Evolutionary conservation across 30 jellyfish, hydroid and myxozoan species (phyloP).

Genomic region (Pseudorhiza aurosa): DNA sequence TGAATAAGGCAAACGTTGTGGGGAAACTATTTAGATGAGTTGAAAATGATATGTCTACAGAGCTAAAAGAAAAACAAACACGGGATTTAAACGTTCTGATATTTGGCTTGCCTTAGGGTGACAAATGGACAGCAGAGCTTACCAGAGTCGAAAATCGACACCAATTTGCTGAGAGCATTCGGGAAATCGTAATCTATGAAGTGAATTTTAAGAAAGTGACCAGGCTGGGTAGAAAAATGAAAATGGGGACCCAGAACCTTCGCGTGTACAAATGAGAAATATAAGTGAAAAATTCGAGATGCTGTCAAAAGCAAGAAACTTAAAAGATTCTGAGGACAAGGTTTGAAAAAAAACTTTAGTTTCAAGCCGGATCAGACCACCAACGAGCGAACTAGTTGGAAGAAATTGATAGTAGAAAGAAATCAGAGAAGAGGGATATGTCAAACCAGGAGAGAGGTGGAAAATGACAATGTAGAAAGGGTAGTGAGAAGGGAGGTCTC

Average conservation of each 20-base stretch:
- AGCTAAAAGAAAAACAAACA: constrained; percentile 34
- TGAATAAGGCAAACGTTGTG: constrained; percentile 9
- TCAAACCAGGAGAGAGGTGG: constrained; percentile 40
- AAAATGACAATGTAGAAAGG: constrained; percentile 48
- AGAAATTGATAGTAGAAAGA: constrained; percentile 20
- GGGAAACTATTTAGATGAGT: too few species aligned
- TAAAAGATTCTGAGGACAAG: constrained; percentile 7
- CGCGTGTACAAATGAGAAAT: constrained; percentile 13
- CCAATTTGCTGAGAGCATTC: constrained; percentile 18
- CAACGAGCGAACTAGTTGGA: constrained; percentile 31
- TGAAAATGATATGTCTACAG: constrained; percentile 7
- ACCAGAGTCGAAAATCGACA: constrained; percentile 10
- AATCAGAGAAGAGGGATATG: constrained; percentile 40
- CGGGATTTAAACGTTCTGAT: constrained; percentile 16
- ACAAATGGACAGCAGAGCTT: constrained; percentile 21
- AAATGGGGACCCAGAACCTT: constrained; percentile 14
- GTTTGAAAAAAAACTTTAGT: constrained; percentile 31
- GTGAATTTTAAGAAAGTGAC: constrained; percentile 8
- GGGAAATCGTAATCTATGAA: constrained; percentile 12
- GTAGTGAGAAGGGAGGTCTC: too few species aligned
- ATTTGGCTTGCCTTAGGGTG: constrained; percentile 47
- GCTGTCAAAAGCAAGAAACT: constrained; percentile 37
- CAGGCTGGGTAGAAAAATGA: constrained; percentile 37
- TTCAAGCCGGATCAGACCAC: constrained; percentile 61
- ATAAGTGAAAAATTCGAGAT: constrained; percentile 21